Base-by-base conservation (phyloP, 2,113 vertebrate species). In the Coreoperca whiteheadi region DNA sequence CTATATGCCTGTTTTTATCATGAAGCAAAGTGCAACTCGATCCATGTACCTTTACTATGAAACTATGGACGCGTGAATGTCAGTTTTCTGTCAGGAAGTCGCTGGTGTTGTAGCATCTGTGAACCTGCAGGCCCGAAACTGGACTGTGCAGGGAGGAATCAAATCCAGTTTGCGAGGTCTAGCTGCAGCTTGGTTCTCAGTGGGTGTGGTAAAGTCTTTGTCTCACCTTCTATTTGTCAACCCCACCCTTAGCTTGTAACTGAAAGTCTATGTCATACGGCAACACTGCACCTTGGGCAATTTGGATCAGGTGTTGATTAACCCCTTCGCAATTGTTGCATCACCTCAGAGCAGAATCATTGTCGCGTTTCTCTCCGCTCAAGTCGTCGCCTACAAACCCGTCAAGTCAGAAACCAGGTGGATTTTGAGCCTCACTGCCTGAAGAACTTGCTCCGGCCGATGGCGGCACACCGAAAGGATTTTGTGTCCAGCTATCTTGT, bases 181-280 rank as follows among this genome's bases (percentile, higher is more conserved):
- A 78, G 54, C 57, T 60, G 30, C 20, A 59, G n/a, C 23, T 56
- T 14, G 7, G 21, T 5, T 69, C 25, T 85, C 59, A 70, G 66
- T 72, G 57, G 76, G 51, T 88, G 81, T 39, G 70, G 28, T 68
- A 21, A 21, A 25, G 50, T 69, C 60, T 83, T 84, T 88, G 74
- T 74, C 7, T 72, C 57, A 71, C 18, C 23, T 63, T 86, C 34
- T 91, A 2, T 91, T 91, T 91, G 82, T 71, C 75, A 25, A 76
- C 88, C 74, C 65, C 89, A 77, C 92, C 90, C 81, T 82, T 37
- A 48, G 14, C 64, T 53, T 8, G 51, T 68, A 86, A 76, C 77
- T 76, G 32, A 87, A 77, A 81, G 68, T 63, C 64, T 87, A 41
- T 54, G 67, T 74, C 76, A 78, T 65, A 15, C 81, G 87, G 90